Conservation (phyloP, 2,797 vertebrate species). For the Hapalemur alaotrensis region DNA sequence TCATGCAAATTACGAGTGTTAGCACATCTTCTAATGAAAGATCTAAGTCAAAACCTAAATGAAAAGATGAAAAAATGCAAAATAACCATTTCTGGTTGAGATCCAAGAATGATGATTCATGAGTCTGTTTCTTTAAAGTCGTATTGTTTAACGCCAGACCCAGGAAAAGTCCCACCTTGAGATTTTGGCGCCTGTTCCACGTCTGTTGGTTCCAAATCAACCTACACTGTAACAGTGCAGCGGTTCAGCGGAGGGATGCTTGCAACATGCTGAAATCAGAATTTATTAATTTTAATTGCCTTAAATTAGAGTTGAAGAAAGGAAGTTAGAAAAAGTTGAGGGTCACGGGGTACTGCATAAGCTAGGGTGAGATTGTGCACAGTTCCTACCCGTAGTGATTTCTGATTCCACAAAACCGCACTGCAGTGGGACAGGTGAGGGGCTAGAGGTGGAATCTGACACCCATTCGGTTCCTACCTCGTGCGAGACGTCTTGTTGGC, state of each 20-base stretch:
- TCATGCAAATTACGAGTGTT: slow-evolving; percentile 53
- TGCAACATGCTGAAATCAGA: slow-evolving; percentile 59
- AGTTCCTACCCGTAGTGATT: background rate
- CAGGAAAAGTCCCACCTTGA: background rate
- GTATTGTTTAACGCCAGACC: background rate
- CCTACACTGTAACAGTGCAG: background rate
- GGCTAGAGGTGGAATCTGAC: background rate
- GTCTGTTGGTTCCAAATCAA: slow-evolving; percentile 43
- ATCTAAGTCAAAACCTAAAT: slow-evolving; percentile 44
- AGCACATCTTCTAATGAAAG: slow-evolving; percentile 45
- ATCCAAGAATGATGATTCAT: slow-evolving; percentile 33
- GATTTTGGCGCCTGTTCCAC: slow-evolving; percentile 29
- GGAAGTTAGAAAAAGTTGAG: slow-evolving; percentile 31
- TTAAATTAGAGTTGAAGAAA: slow-evolving; percentile 61
- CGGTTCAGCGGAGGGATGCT: background rate
- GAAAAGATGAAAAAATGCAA: slow-evolving; percentile 33
- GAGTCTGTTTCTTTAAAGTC: slow-evolving; percentile 9
- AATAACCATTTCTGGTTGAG: background rate
- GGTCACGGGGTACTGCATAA: background rate
- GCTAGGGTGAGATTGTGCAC: background rate
- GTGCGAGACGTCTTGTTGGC: background rate
- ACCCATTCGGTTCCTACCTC: background rate
- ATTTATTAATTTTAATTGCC: slow-evolving; percentile 70
- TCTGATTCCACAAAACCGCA: slow-evolving; percentile 20
- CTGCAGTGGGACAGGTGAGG: background rate